Percentiles rank a stretch among this genome's conserved stretches.
Evolutionary conservation across 2,113 vertebrate genomes (phyloP).

Genomic region (Mus musculus): GRCm39 chr12:96819001-96819500

Average conservation of each 20-base stretch:
- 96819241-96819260: background rate
- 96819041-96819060: background rate
- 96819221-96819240: background rate
- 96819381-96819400: background rate
- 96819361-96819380: background rate
- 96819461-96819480: slow-evolving; percentile 67
- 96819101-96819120: background rate
- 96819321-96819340: background rate
- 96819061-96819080: background rate
- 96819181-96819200: background rate
- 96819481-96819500: slow-evolving; percentile 60
- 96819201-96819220: background rate
- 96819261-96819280: background rate
- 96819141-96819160: background rate
- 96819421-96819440: slow-evolving; percentile 33
- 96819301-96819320: background rate
- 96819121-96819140: background rate
- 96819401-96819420: background rate
- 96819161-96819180: background rate
- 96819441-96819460: slow-evolving; percentile 16
- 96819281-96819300: background rate
- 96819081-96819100: background rate
- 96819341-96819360: background rate
- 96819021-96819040: background rate
- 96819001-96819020: background rate